Percentiles rank a stretch among this genome's conserved stretches.
These are phyloP conservation scores for Hermaeophaga mercurialis DNA, from an alignment of 2,888 invertebrate species.

Conservation along the genomic window DNA sequence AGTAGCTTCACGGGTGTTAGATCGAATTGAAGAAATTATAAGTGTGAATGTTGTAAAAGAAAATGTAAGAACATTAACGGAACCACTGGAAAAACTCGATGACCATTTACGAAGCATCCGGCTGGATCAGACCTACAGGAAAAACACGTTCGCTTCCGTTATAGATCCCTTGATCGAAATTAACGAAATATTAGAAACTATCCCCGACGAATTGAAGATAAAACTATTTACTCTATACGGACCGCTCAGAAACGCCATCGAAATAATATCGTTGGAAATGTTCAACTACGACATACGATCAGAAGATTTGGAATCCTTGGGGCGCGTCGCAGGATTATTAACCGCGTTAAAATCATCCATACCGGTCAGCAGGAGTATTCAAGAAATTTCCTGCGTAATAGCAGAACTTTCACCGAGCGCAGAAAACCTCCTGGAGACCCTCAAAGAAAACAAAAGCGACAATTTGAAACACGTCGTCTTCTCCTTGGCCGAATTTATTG, in stretches of 20 bases:
- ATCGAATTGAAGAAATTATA: slow-evolving; percentile 49
- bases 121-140: slow-evolving; percentile 40
- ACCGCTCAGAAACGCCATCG: slow-evolving; percentile 49
- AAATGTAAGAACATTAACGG: slow-evolving; percentile 47
- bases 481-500: slow-evolving; percentile 32
- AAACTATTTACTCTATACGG: slow-evolving; percentile 42
- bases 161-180: slow-evolving; percentile 48
- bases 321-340: slow-evolving; percentile 33
- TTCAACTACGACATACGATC: slow-evolving; percentile 48
- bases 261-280: slow-evolving; percentile 50
- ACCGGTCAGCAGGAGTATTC: slow-evolving; percentile 27
- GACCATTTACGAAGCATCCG: slow-evolving; percentile 46
- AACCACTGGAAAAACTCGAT: slow-evolving; percentile 48
- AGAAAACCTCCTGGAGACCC: slow-evolving; percentile 22
- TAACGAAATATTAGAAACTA: slow-evolving; percentile 44
- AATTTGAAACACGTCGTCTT: slow-evolving; percentile 38
- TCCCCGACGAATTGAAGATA: slow-evolving; percentile 45
- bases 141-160: slow-evolving; percentile 41
- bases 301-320: slow-evolving; percentile 37
- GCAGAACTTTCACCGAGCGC: slow-evolving; percentile 30
- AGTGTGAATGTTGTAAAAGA: slow-evolving; percentile 41
- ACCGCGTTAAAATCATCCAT: slow-evolving; percentile 33
- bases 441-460: slow-evolving; percentile 34
- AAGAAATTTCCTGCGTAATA: slow-evolving; percentile 29
- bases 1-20: slow-evolving; percentile 49